Percentiles rank a stretch among this genome's conserved stretches.
Conservation (phyloP, 2,888 invertebrate genomes). For the Eutolmus rufibarbis region DNA sequence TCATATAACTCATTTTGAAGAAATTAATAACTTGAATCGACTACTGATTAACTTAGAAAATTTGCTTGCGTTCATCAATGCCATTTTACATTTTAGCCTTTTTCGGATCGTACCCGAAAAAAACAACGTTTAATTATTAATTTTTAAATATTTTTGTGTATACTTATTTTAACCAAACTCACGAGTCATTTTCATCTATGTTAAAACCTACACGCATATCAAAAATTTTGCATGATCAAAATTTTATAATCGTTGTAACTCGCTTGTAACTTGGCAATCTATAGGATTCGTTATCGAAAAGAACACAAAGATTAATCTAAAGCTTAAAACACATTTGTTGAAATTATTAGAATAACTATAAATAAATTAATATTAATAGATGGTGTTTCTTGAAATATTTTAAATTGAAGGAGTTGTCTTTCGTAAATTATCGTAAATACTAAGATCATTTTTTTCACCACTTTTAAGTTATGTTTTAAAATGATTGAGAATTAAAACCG, state of each 20-base stretch:
- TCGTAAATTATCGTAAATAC: too few relatives aligned
- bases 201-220: background rate
- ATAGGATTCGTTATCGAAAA: background rate
- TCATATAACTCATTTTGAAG: constrained; percentile 1
- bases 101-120: constrained; percentile 63
- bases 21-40: background rate
- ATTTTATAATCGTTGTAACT: too few relatives aligned
- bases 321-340: too few relatives aligned
- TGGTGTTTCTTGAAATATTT: too few relatives aligned
- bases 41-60: background rate
- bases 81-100: constrained; percentile 56
- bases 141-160: background rate
- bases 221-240: background rate
- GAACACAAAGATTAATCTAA: background rate
- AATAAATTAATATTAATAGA: too few relatives aligned
- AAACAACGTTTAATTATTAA: constrained; percentile 37
- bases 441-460: too few relatives aligned
- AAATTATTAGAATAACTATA: too few relatives aligned
- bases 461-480: too few relatives aligned
- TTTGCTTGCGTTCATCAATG: constrained; percentile 3
- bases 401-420: too few relatives aligned
- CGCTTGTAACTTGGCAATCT: background rate
- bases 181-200: background rate
- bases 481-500: too few relatives aligned
- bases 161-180: background rate